Conservation (phyloP, 2,888 invertebrate species). For the Lobophora halterata region DNA sequence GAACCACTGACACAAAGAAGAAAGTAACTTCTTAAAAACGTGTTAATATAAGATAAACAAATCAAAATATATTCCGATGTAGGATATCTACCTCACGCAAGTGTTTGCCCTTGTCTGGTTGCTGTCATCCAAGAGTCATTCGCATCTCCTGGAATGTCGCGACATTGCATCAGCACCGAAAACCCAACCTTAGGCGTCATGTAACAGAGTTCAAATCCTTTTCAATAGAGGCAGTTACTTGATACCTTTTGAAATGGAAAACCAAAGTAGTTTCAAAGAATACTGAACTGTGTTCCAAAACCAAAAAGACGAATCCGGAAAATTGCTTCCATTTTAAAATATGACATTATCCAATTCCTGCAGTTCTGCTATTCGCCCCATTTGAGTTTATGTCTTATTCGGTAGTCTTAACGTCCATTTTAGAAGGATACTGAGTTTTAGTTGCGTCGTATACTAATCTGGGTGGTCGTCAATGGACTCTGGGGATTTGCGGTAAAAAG, state of each 20-base stretch:
- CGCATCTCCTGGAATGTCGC: constrained; percentile 74
- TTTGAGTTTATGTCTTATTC: constrained; percentile 39
- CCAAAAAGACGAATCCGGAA: constrained; percentile 56
- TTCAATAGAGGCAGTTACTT: constrained; percentile 18
- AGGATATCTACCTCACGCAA: constrained; percentile 50
- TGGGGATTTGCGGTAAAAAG: constrained; percentile 47
- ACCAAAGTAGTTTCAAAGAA: constrained; percentile 33
- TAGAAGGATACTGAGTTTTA: constrained; percentile 26
- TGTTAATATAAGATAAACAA: constrained; percentile 22
- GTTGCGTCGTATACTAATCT: constrained; percentile 43
- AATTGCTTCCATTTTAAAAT: constrained; percentile 43
- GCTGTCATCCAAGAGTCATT: constrained; percentile 74
- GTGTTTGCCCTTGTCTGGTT: constrained; percentile 75
- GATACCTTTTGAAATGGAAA: constrained; percentile 21
- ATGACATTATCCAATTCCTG: constrained; percentile 62
- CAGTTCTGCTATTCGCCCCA: constrained; percentile 43
- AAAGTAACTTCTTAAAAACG: too few relatives aligned
- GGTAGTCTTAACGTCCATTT: constrained; percentile 32
- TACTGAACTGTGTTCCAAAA: constrained; percentile 53
- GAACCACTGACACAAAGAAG: too few relatives aligned
- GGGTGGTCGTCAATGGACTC: constrained; percentile 58
- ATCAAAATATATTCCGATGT: constrained; percentile 16
- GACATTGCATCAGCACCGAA: constrained; percentile 47
- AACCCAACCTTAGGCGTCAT: constrained; percentile 18
- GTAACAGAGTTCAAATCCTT: constrained; percentile 25